A percentile compares a stretch with the other conserved stretches of the same genome.
Evolutionary conservation across 2,797 vertebrate genomes (phyloP).

Genomic region (Geotrypetes seraphini): DNA sequence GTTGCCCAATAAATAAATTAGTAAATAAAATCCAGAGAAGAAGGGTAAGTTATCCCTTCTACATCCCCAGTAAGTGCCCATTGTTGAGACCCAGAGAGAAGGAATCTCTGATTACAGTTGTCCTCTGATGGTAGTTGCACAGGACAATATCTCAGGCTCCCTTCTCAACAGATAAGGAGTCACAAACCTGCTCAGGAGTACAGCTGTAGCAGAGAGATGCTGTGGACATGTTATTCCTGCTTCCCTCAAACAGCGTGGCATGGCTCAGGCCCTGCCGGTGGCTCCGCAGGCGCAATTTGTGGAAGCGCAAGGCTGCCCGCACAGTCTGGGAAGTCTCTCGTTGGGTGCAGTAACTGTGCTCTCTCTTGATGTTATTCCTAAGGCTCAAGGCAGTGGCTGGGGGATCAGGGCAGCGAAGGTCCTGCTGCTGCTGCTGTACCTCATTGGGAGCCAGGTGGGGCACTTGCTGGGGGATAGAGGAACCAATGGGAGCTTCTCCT

Average conservation of each 20-base stretch:
- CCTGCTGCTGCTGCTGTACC: not conserved
- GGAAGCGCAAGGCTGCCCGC: not conserved
- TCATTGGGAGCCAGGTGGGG: too few species aligned
- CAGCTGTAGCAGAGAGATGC: not conserved
- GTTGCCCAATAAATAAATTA: too few species aligned
- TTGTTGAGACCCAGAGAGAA: too few species aligned
- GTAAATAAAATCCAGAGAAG: too few species aligned
- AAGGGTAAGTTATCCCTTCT: too few species aligned
- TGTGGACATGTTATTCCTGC: not conserved
- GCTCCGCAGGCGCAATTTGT: too few species aligned
- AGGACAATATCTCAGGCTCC: too few species aligned
- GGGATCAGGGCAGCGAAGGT: not conserved
- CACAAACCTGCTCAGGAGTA: not conserved
- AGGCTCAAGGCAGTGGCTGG: not conserved
- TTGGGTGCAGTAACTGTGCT: not conserved
- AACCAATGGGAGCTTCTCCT: not conserved
- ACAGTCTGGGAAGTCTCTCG: not conserved
- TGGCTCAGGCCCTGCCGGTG: not conserved
- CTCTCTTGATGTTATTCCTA: not conserved
- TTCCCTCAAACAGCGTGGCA: too few species aligned
- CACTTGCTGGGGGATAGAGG: not conserved
- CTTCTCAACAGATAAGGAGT: too few species aligned
- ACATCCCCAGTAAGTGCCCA: too few species aligned
- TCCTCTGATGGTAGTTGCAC: too few species aligned
- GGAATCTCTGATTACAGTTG: too few species aligned